These are phyloP conservation scores for Muntiacus reevesi DNA, from an alignment of 2,113 vertebrate genomes.

Conservation along the genomic window DNA sequence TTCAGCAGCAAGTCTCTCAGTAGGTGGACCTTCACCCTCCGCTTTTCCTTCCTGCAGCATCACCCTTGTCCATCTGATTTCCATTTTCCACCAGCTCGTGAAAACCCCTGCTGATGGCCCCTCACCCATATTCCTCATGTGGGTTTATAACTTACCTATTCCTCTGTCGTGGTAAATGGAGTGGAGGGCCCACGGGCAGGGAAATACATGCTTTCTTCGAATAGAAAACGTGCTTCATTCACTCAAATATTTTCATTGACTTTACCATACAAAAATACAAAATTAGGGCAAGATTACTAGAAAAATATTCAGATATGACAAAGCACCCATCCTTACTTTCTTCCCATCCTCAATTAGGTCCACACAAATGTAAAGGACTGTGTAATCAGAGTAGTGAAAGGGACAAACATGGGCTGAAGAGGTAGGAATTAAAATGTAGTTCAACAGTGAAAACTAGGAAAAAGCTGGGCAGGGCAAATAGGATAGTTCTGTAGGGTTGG, in stretches of 20 bases:
- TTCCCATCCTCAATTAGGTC: background rate
- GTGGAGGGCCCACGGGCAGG: too few relatives aligned
- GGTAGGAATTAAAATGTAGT: background rate
- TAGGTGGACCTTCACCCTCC: too few relatives aligned
- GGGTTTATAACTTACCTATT: background rate
- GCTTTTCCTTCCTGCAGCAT: background rate
- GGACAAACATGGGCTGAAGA: background rate
- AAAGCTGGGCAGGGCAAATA: background rate
- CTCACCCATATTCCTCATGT: background rate
- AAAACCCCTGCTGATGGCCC: background rate
- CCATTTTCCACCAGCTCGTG: background rate
- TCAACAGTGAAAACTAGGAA: background rate
- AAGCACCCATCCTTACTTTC: background rate
- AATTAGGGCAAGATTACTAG: background rate
- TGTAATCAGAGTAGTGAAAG: background rate
- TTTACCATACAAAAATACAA: background rate
- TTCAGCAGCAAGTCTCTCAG: background rate
- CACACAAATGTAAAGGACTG: background rate
- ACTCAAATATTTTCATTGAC: background rate
- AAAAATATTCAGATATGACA: background rate
- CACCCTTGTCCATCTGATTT: background rate
- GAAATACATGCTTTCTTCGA: background rate
- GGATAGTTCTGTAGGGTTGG: background rate
- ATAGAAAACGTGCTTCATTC: background rate
- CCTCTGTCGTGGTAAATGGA: background rate